Base-by-base conservation (phyloP, 92 coral and sea anemone species). In the Ricordea florida region DNA sequence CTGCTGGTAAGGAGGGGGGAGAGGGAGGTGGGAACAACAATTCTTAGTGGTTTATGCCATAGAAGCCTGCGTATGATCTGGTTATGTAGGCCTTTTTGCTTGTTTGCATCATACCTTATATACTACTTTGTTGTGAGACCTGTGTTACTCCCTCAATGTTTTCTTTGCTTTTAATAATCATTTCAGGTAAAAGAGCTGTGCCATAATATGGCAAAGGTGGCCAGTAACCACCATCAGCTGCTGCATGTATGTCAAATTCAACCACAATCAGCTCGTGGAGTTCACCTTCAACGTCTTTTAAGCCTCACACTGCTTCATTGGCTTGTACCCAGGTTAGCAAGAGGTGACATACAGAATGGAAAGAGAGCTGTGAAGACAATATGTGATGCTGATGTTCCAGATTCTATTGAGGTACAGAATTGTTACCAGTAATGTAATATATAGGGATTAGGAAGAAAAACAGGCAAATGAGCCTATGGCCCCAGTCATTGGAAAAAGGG, bases 181-280 rank as follows among this genome's bases (percentile, higher is more conserved):
- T 76, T 76, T 25, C 86, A 94, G 98, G 66, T 90, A 29, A 70
- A 73, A 62, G 83, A 76, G 59, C 58, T 94, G 70, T 90, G 90
- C 41, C 36, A 65, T 32, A 62, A 88, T 25, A 62, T 92, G 42
- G 72, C 37, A 28, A 52, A 36, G 26, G 42, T 85, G 67, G 90
- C 87, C 36, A 80, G 87, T 11, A 53, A 80, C 40, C 99, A 92
- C 35, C 87, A 81, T 23, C 72, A 89, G 32, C 80, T 85, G 6
- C 74, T 96, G 14, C 93, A 89, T 62, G 56, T 96, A 16, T 84
- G 72, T 6, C 91, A 92, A 29, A 47, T 92, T 18, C 87, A 89
- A 56, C 99, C 99, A 27, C 88, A 65, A 14, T 88, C 99, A 27
- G 73, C 74, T 21, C 55, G 82, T 31, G 99, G 99, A 18, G 48